Evolutionary conservation across 2,113 vertebrate genomes (phyloP).

Genomic region (Poeciliopsis turrubarensis): DNA sequence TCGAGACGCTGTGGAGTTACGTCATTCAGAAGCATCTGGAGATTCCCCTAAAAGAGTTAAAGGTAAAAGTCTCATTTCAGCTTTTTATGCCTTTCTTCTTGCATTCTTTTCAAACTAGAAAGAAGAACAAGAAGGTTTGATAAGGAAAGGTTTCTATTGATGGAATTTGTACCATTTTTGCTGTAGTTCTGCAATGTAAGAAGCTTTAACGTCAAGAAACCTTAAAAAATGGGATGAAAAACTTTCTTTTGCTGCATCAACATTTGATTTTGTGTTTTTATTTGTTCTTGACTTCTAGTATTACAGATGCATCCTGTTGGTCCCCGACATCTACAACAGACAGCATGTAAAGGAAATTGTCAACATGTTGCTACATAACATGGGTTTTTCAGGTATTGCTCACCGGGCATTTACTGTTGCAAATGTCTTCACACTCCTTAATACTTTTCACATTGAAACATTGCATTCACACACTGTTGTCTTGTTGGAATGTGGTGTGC

Average conservation of each 20-base stretch:
- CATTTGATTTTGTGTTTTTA: background rate
- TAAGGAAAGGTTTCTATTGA: background rate
- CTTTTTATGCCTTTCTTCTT: too few relatives aligned
- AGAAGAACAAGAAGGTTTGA: background rate
- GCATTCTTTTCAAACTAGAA: background rate
- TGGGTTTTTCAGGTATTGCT: conserved; percentile 95
- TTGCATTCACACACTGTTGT: background rate
- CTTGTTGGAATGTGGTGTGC: background rate
- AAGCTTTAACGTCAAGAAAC: background rate
- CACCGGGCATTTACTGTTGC: background rate
- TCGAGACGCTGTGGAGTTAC: conserved; percentile 94
- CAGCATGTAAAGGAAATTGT: conserved; percentile 95
- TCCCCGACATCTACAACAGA: conserved; percentile 96
- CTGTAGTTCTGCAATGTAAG: background rate
- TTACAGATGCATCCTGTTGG: conserved; percentile 95
- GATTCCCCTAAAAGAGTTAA: conserved; percentile 95
- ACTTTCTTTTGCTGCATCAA: background rate
- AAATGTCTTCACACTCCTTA: background rate
- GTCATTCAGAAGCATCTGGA: conserved; percentile 94
- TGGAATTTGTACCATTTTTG: too few relatives aligned
- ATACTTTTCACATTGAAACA: background rate
- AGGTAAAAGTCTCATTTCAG: conserved; percentile 79
- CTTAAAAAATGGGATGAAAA: background rate
- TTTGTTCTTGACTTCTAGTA: conserved; percentile 82
- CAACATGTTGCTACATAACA: conserved; percentile 93